Evolutionary conservation across 1,140 invertebrate genomes (phyloP).

Genomic region (Panagrolaimus sp.): DNA sequence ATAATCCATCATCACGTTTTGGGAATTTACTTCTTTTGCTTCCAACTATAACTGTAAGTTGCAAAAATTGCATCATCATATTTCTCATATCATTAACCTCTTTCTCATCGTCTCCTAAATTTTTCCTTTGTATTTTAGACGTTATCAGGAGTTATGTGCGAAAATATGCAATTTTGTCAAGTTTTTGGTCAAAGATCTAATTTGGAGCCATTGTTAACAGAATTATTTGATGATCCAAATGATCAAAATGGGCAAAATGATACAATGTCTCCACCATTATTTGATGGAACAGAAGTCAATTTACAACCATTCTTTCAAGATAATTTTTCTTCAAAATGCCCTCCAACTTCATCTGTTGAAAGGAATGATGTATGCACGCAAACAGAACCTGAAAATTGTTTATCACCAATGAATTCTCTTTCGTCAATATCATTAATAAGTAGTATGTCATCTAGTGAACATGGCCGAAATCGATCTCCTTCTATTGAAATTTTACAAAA

Average conservation of each 20-base stretch:
- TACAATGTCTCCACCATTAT: constrained; percentile 37
- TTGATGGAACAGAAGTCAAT: constrained; percentile 46
- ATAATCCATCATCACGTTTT: constrained; percentile 52
- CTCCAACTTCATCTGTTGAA: neutral
- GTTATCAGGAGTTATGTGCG: constrained; percentile 52
- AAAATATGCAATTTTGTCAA: constrained; percentile 58
- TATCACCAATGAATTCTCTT: constrained; percentile 4
- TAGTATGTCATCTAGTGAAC: constrained; percentile 5
- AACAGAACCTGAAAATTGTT: constrained; percentile 1
- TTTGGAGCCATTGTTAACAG: constrained; percentile 49
- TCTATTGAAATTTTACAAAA: neutral
- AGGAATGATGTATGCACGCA: neutral
- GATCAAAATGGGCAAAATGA: constrained; percentile 30
- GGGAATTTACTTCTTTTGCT: constrained; percentile 48
- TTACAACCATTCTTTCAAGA: constrained; percentile 25
- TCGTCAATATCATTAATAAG: constrained; percentile 8
- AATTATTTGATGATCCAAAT: constrained; percentile 48
- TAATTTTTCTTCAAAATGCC: neutral
- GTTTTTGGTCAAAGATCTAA: constrained; percentile 47
- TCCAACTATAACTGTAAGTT: constrained; percentile 46
- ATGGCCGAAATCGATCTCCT: neutral
- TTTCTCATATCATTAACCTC: constrained; percentile 5
- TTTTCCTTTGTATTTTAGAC: constrained; percentile 38
- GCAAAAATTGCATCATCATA: constrained; percentile 12
- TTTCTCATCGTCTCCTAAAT: no score